Evolutionary conservation across 2,113 vertebrate species (phyloP), one percentile per base, ranked within the genome.

Genomic region (Serinus canaria): DNA sequence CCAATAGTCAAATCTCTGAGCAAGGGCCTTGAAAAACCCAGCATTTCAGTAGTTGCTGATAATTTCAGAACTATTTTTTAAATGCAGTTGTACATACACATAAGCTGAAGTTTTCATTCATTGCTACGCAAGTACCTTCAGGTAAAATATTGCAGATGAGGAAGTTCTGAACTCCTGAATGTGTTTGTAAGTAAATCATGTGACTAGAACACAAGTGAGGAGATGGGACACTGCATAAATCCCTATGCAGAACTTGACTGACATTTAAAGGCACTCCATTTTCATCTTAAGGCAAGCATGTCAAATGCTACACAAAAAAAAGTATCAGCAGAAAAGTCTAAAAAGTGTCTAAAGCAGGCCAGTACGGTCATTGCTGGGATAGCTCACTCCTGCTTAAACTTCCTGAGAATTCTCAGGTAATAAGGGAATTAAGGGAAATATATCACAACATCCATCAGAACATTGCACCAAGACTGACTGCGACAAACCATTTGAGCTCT

Each of bases 241-340:
- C 47, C 11, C 44, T 46, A 49, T 4, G 15, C 33, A 75, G 35
- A 35, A 24, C 62, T 24, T 41, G 46, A 80, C 0, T 58, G 78
- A 64, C 44, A 25, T 64, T 72, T n/a, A 37, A 53, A 87, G 35
- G 21, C 17, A 39, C 10, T 13, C 8, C 11, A 23, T 31, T 93
- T 75, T 80, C 75, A 66, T 0, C 4, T 43, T 58, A 77, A 53
- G 28, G 31, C 37, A 70, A 50, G 21, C 0, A 0, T 31, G 13
- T 44, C 60, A 72, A 60, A 43, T 13, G 24, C 17, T 47, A 15
- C 41, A 82, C 17, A 52, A 53, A 74, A 68, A 68, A 33, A n/a
- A 31, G 20, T 7, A 82, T 43, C 39, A 41, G 17, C 41, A 62
- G 37, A 39, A 62, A 62, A 86, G 20, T 19, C 43, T 53, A 52